phyloP scores from a whole-genome alignment of 92 coral and sea anemone genomes.

The Micromussa lordhowensis region DNA sequence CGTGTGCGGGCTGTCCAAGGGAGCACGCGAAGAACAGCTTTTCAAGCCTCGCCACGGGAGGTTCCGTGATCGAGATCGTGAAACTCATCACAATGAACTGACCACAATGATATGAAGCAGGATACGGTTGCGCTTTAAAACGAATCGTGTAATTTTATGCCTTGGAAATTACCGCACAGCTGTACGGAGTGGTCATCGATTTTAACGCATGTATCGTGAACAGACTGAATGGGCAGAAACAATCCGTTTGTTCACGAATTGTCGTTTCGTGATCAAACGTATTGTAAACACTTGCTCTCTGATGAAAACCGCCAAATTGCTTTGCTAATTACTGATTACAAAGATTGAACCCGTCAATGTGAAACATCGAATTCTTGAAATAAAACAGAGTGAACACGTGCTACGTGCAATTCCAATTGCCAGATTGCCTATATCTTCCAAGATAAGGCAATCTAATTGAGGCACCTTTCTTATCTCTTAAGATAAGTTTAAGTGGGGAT shows the following conservation, averaged over 20 bases:
- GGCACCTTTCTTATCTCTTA: slow-evolving; percentile 1
- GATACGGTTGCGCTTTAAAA: neutral
- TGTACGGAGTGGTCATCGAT: neutral
- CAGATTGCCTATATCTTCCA: slow-evolving; percentile 12
- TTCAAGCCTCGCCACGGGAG: neutral
- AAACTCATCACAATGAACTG: too few species aligned
- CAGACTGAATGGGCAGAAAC: neutral
- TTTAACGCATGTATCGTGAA: neutral
- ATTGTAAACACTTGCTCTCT: neutral
- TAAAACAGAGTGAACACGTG: neutral
- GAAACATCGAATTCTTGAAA: neutral
- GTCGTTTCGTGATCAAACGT: neutral
- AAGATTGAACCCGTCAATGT: neutral
- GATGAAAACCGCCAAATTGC: neutral
- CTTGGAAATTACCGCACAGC: neutral
- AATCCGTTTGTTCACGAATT: too few species aligned
- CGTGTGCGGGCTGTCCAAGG: too few species aligned
- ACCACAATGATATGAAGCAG: neutral
- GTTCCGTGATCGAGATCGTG: neutral
- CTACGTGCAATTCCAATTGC: neutral
- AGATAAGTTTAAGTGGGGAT: neutral
- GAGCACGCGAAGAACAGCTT: too few species aligned
- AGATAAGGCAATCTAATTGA: neutral
- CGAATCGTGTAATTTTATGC: neutral
- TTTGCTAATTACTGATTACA: neutral